These are phyloP conservation scores for Anaspis maculata DNA, from an alignment of 2,888 invertebrate species.

Conservation along the genomic window DNA sequence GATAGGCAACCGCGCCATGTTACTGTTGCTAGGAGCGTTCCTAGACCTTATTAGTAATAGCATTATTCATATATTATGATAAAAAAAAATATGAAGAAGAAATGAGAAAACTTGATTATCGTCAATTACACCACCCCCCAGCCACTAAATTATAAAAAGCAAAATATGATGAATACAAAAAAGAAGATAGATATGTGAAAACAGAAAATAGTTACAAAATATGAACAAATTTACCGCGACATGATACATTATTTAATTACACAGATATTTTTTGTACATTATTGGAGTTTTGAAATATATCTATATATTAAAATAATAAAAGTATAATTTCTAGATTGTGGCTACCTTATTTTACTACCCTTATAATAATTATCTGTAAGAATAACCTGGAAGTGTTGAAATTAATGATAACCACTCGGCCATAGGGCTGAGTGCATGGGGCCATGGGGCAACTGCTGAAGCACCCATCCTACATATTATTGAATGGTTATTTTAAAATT, in stretches of 20 bases:
- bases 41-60: slow-evolving; percentile 40
- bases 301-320: slow-evolving; percentile 42
- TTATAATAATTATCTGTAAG: too few species aligned
- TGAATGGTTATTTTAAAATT: too few species aligned
- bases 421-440: too few species aligned
- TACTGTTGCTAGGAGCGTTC: slow-evolving; percentile 42
- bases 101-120: slow-evolving; percentile 44
- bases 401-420: too few species aligned
- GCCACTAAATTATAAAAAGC: slow-evolving; percentile 38
- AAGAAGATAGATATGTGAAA: too few species aligned
- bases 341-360: too few species aligned
- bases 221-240: slow-evolving; percentile 51
- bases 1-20: slow-evolving; percentile 44
- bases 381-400: too few species aligned
- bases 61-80: too few species aligned
- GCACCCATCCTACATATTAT: too few species aligned
- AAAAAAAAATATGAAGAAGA: too few species aligned
- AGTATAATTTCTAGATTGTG: slow-evolving; percentile 21
- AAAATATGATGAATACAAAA: slow-evolving; percentile 14
- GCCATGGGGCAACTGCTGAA: too few species aligned
- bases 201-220: too few species aligned
- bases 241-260: slow-evolving; percentile 49
- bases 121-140: slow-evolving; percentile 45
- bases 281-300: slow-evolving; percentile 65
- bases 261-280: slow-evolving; percentile 70